Conservation (phyloP, 2,113 vertebrate genomes). For the Atlantisia rogersi region DNA sequence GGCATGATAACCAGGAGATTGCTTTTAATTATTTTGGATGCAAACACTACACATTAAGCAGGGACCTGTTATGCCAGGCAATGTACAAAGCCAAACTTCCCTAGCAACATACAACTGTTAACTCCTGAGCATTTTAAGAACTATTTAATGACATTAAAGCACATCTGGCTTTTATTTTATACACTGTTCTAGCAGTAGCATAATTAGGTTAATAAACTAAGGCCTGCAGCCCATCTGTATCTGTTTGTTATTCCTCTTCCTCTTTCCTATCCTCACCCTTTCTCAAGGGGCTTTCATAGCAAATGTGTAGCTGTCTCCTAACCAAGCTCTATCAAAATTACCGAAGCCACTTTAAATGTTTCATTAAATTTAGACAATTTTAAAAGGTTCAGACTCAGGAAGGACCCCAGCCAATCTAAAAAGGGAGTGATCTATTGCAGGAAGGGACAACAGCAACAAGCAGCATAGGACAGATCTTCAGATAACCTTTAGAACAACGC, state of each 20-base stretch:
- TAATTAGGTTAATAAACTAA: background rate
- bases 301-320: background rate
- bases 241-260: background rate
- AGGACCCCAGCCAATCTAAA: background rate
- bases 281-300: background rate
- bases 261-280: background rate
- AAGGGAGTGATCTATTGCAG: background rate
- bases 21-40: background rate
- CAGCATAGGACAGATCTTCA: background rate
- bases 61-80: background rate
- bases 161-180: background rate
- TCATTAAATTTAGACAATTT: background rate
- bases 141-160: background rate
- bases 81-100: background rate
- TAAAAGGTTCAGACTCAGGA: background rate
- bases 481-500: background rate
- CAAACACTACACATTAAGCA: background rate
- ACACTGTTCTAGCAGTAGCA: background rate
- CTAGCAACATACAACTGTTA: slow-evolving; percentile 7
- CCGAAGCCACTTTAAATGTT: background rate
- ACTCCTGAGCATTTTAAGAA: background rate
- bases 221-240: background rate
- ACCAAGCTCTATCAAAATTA: background rate
- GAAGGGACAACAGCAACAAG: background rate
- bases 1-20: background rate